phyloP scores from a whole-genome alignment of 2,113 vertebrate species.

The Sylvilagus bachmani region DNA sequence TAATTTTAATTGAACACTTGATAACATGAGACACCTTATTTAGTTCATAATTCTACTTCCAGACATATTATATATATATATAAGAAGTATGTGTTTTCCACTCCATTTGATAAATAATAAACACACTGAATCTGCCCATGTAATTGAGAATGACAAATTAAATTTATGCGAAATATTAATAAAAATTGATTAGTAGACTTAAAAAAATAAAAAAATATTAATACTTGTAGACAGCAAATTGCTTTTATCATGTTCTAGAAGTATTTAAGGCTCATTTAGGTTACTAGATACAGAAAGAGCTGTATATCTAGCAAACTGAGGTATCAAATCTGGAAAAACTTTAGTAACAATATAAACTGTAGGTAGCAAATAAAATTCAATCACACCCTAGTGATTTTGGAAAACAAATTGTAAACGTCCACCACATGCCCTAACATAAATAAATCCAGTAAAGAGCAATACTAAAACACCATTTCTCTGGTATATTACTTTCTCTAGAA shows the following conservation, averaged over 20 bases:
- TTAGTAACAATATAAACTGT: conserved; percentile 27
- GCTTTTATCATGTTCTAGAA: background rate
- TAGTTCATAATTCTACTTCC: background rate
- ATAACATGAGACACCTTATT: background rate
- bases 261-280: background rate
- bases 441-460: conserved; percentile 22
- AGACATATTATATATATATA: background rate
- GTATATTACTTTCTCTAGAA: background rate
- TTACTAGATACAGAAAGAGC: background rate
- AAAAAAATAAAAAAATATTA: conserved; percentile 56
- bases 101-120: conserved; percentile 10
- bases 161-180: conserved; percentile 10
- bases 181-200: background rate
- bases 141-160: background rate
- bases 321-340: background rate
- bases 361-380: background rate
- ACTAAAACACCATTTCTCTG: background rate
- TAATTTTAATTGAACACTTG: background rate
- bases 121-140: background rate
- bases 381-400: background rate
- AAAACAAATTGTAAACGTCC: conserved; percentile 29
- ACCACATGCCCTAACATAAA: conserved; percentile 14
- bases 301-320: background rate
- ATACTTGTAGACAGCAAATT: background rate
- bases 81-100: background rate